Conservation (phyloP, 2,888 invertebrate genomes). For the Hypsopygia costalis region DNA sequence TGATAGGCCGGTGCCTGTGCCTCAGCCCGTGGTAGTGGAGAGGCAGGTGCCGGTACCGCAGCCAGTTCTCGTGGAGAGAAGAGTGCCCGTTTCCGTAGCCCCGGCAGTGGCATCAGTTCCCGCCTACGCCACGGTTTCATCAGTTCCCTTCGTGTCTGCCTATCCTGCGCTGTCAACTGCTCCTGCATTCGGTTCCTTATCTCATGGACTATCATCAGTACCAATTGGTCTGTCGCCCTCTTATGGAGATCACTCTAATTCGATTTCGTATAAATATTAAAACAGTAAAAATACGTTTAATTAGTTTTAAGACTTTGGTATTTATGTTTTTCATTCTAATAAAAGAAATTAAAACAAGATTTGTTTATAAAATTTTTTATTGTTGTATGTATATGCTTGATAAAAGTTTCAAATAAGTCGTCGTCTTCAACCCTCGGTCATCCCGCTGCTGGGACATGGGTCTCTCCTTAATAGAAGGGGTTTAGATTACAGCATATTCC, state of each 20-base stretch:
- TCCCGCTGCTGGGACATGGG: too few relatives aligned
- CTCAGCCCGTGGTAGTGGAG: slow-evolving; percentile 55
- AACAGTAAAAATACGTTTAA: not conserved
- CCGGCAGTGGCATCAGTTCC: slow-evolving; percentile 8
- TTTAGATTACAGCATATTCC: too few relatives aligned
- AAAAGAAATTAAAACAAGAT: not conserved
- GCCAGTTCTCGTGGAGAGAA: slow-evolving; percentile 31
- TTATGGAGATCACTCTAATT: slow-evolving; percentile 1
- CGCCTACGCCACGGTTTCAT: slow-evolving; percentile 10
- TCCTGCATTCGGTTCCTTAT: not conserved
- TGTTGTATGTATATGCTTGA: too few relatives aligned
- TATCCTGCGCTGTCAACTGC: not conserved
- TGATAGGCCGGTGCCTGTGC: slow-evolving; percentile 72
- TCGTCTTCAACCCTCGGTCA: too few relatives aligned
- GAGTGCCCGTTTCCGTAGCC: slow-evolving; percentile 31
- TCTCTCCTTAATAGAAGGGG: too few relatives aligned
- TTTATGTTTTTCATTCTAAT: not conserved
- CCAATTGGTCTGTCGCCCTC: not conserved
- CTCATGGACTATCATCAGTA: not conserved
- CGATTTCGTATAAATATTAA: not conserved
- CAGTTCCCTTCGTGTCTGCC: not conserved
- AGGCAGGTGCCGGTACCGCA: slow-evolving; percentile 42
- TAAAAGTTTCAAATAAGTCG: too few relatives aligned
- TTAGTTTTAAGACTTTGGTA: not conserved
- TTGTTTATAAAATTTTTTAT: not conserved